Evolutionary conservation across 2,797 vertebrate species (phyloP), one percentile per base, ranked within the genome.

Genomic region (Mormyrus hasselquistii): DNA sequence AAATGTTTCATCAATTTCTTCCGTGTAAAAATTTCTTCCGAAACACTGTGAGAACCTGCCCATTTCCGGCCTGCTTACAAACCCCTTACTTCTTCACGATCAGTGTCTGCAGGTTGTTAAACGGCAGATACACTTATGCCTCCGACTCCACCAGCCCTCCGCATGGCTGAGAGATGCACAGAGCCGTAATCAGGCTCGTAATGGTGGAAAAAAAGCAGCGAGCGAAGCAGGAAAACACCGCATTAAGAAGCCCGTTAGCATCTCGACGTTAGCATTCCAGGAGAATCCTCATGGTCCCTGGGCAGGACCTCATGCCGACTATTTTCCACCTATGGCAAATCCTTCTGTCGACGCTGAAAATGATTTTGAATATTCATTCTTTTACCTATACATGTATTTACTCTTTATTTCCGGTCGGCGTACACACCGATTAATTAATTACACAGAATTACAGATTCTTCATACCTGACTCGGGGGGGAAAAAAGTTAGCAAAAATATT

Each of bases 371-470:
- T 86, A 50, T 52, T 38, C 82, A 86, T 95, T 94, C 94, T 92
- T 93, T 94, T 92, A 93, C 94, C 93, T 94, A 94, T 95, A 96
- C 95, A 91, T 89, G 92, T 84, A 82, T 92, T 91, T 92, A 89
- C 92, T 91, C 90, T 90, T 96, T 95, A 96, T 96, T 96, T 95
- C 95, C 95, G 94, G 91, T 96, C 94, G 90, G 95, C 94, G 95
- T 94, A 96, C 96, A 97, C 96, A 96, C 94, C 93, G 96, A 97
- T 98, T 97, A 98, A 95, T 98, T 97, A 98, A 95, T 98, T 97
- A 98, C 94, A 96, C 93, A 96, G 89, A 96, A 96, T 96, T 93
- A 95, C 93, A 95, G 69, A 29, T 93, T 94, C 93, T 93, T 91
- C 94, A 93, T 91, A 92, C 94, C 92, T 93, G 92, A 92, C 92